Evolutionary conservation across 2,797 vertebrate genomes (phyloP).

Genomic region (Anas bernieri): DNA sequence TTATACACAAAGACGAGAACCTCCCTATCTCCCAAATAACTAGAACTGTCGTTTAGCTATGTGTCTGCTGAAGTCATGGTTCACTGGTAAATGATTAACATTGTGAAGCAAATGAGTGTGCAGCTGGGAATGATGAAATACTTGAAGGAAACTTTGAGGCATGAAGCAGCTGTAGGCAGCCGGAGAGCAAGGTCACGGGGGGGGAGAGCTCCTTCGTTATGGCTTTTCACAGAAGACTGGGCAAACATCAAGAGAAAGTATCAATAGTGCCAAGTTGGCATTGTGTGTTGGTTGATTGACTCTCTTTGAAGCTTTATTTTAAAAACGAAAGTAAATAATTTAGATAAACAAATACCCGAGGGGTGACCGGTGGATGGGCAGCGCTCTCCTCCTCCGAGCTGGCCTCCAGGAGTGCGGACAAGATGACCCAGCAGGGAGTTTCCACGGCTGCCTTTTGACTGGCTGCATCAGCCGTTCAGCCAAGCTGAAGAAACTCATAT

Average conservation of each 20-base stretch:
- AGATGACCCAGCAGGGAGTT: background rate
- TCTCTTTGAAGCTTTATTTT: background rate
- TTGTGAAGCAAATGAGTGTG: background rate
- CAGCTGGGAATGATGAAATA: background rate
- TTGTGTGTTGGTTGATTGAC: fast-evolving
- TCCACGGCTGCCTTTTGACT: background rate
- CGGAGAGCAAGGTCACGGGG: background rate
- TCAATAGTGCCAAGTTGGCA: background rate
- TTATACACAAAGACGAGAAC: background rate
- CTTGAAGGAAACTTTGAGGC: background rate
- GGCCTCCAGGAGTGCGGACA: background rate
- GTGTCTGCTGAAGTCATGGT: background rate
- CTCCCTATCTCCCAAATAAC: fast-evolving
- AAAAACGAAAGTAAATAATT: background rate
- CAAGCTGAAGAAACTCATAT: background rate
- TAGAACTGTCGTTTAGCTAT: background rate
- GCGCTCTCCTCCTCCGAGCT: background rate
- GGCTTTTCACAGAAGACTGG: background rate
- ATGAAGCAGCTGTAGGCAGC: background rate
- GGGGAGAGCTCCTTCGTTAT: background rate
- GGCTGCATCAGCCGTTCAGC: background rate
- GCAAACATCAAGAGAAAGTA: background rate
- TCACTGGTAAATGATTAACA: background rate
- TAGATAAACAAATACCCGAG: background rate
- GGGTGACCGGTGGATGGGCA: background rate